phyloP scores from a whole-genome alignment of 1,140 invertebrate genomes.

The Pogonognathellus flavescens region DNA sequence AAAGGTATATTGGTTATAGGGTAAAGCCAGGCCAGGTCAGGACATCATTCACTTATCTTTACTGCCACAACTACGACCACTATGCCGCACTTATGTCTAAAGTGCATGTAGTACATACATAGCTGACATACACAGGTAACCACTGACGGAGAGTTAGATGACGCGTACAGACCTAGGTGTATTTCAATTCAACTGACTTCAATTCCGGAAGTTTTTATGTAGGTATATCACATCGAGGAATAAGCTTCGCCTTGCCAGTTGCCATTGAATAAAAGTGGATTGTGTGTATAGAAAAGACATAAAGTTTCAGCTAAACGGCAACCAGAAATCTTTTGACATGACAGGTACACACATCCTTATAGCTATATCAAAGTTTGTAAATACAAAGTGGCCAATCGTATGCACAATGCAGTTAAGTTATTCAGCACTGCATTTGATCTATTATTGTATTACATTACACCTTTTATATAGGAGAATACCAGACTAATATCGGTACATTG shows the following conservation, averaged over 20 bases:
- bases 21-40: background rate
- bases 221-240: slow-evolving; percentile 19
- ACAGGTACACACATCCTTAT: slow-evolving; percentile 18
- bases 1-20: no score
- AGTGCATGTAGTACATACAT: slow-evolving; percentile 4
- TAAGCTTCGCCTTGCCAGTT: background rate
- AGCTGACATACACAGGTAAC: background rate
- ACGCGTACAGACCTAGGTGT: background rate
- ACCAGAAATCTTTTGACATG: slow-evolving; percentile 36
- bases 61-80: slow-evolving; percentile 35
- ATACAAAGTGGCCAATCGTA: background rate
- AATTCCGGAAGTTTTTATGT: slow-evolving; percentile 33
- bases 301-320: slow-evolving; percentile 41
- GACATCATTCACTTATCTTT: slow-evolving; percentile 39
- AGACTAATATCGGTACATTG: background rate
- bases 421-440: background rate
- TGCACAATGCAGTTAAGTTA: slow-evolving; percentile 39
- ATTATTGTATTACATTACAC: background rate
- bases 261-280: background rate
- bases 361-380: slow-evolving; percentile 6
- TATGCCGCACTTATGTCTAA: slow-evolving; percentile 22
- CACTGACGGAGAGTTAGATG: background rate
- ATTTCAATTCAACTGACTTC: slow-evolving; percentile 37
- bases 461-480: background rate
- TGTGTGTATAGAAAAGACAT: slow-evolving; percentile 6